A percentile compares a stretch with the other conserved stretches of the same genome.
phyloP scores from a whole-genome alignment of 1,140 invertebrate genomes.

The Drosophila athabasca region DNA sequence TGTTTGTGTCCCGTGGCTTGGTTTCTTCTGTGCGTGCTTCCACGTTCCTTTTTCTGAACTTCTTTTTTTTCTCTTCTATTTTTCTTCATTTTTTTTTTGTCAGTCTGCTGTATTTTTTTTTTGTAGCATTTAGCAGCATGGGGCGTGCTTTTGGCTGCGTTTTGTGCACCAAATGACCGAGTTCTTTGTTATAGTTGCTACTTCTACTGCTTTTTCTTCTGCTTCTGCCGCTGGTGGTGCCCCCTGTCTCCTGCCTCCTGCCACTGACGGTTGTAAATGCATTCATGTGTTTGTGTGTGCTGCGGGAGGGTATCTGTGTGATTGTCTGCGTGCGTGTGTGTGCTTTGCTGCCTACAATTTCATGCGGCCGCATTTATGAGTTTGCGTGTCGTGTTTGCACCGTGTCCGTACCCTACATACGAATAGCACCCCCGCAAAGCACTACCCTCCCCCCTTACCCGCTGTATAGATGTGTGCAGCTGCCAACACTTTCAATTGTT shows the following conservation, averaged over 20 bases:
- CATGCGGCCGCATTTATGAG: constrained; percentile 53
- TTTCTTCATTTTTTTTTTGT: constrained; percentile 20
- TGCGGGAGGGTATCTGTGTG: background rate
- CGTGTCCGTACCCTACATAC: too few species aligned
- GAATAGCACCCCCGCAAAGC: background rate
- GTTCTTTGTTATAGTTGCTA: constrained; percentile 65
- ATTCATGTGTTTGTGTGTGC: constrained; percentile 18
- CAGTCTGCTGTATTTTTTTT: constrained; percentile 38
- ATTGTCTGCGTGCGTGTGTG: constrained; percentile 14
- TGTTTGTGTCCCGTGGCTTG: constrained; percentile 6
- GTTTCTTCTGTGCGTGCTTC: constrained; percentile 18
- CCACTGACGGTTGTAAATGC: constrained; percentile 25
- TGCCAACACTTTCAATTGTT: constrained; percentile 68
- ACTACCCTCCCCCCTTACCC: background rate
- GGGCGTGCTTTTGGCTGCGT: constrained; percentile 54
- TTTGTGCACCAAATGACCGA: constrained; percentile 74
- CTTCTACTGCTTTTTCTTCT: constrained; percentile 23
- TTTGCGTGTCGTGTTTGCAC: constrained; percentile 41
- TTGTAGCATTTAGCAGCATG: constrained; percentile 62
- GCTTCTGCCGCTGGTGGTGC: constrained; percentile 2
- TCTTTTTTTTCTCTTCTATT: constrained; percentile 4
- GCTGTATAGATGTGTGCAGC: constrained; percentile 2
- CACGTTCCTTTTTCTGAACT: constrained; percentile 30
- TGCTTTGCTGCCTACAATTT: constrained; percentile 28
- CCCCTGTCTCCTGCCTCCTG: constrained; percentile 11